Conservation (phyloP, 2,113 vertebrate genomes). For the Ploceus nigricollis region DNA sequence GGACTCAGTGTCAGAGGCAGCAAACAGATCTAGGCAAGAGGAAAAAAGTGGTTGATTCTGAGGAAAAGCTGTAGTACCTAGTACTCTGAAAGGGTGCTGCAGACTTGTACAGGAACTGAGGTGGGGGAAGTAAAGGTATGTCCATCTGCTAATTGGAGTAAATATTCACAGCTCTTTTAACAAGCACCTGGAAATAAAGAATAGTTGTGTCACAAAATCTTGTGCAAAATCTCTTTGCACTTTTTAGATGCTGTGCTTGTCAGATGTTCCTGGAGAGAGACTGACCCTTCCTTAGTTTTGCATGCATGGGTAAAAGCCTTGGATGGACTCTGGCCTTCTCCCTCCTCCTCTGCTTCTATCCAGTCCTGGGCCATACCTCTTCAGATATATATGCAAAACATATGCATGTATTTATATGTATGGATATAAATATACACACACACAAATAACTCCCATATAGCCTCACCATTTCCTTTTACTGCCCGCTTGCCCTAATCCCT, state of each 20-base stretch:
- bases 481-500: not conserved
- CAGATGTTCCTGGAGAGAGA: not conserved
- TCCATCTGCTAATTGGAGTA: not conserved
- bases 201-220: not conserved
- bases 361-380: not conserved
- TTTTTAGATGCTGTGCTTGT: not conserved
- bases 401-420: not conserved
- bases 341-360: not conserved
- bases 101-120: not conserved
- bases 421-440: not conserved
- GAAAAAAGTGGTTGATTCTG: not conserved
- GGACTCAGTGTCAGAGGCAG: not conserved
- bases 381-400: not conserved
- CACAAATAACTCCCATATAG: not conserved
- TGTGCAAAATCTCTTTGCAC: not conserved
- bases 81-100: not conserved
- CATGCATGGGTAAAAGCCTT: not conserved
- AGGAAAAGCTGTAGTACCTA: not conserved
- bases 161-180: not conserved
- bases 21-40: not conserved
- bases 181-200: not conserved
- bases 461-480: not conserved
- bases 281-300: not conserved
- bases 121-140: not conserved
- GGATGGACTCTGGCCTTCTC: not conserved